Evolutionary conservation across 2,888 invertebrate genomes (phyloP).

Genomic region (Cephus spinipes): DNA sequence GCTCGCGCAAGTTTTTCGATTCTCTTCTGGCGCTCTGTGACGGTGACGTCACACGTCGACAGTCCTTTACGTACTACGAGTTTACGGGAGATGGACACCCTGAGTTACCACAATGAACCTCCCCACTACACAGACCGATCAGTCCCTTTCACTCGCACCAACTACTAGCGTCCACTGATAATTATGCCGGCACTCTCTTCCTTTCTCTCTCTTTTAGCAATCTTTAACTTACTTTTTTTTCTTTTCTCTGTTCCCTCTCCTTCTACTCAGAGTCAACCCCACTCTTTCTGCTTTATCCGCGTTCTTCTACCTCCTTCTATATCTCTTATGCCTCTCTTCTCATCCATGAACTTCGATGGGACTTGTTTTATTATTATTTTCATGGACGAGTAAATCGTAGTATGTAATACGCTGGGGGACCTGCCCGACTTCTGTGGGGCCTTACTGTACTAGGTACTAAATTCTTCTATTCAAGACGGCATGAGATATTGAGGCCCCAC

Average conservation of each 20-base stretch:
- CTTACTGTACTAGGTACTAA: background rate
- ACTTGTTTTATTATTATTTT: background rate
- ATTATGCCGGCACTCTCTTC: background rate
- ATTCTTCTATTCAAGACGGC: background rate
- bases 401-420: background rate
- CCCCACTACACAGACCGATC: slow-evolving; percentile 30
- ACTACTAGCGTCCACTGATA: background rate
- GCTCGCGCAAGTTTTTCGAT: background rate
- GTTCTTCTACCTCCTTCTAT: background rate
- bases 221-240: background rate
- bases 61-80: slow-evolving; percentile 38
- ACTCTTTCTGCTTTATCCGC: background rate
- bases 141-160: slow-evolving; percentile 34
- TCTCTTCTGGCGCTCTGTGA: background rate
- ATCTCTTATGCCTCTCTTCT: background rate
- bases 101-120: slow-evolving; percentile 26
- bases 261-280: background rate
- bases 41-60: slow-evolving; percentile 40
- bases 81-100: slow-evolving; percentile 35
- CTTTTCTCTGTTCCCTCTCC: background rate
- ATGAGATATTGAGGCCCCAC: background rate
- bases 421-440: background rate
- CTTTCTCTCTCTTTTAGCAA: background rate
- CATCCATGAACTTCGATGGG: background rate
- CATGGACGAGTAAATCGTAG: background rate